Base-by-base conservation (phyloP, 1,140 invertebrate species). In the Hyles vespertilio region DNA sequence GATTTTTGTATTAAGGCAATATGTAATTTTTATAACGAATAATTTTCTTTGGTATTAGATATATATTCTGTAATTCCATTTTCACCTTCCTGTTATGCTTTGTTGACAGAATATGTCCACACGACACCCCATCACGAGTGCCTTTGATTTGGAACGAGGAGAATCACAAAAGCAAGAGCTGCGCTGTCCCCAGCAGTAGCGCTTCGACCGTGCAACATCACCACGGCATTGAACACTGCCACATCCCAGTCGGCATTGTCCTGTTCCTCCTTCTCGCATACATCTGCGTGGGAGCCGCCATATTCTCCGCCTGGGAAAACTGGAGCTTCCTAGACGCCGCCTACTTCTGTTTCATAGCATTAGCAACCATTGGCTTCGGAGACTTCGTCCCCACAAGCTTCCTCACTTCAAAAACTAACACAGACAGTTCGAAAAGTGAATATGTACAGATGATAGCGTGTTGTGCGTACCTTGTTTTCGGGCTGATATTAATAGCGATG, bases 401-500 rank as follows among this genome's bases (percentile, higher is more conserved):
- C 78, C 82, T 74, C 3, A 84, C 84, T n/a, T 70, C 77, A 4
- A 88, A 87, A 67, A 73, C 74, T 7, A 79, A 65, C 49, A 84
- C 90, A 3, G 92, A 93, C 46, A 91, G 89, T 22, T 91, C 91
- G 3, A 91, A 91, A 67, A 91, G 89, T 51, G 91, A 92, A 69
- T 92, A 93, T 59, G 65, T 93, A 32, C 95, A 96, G 80, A 90
- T 97, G 61, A 93, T 97, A 34, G 93, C 94, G 8, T 96, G 95
- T 81, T 96, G 96, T 77, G 89, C 96, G 1, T 98, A 98, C 81
- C 82, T 98, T 43, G 91, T 98, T 43, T 91, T 98, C 64, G 97
- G 97, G 32, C 91, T 98, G 34, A 95, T 97, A 9, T 87, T 98
- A 36, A 94, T 98, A 67, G 96, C 97, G 1, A 98, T 97, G 96